Percentiles rank a stretch among this genome's conserved stretches.
These are phyloP conservation scores for Rhynchonycteris naso DNA, from an alignment of 2,797 vertebrate genomes.

Conservation along the genomic window DNA sequence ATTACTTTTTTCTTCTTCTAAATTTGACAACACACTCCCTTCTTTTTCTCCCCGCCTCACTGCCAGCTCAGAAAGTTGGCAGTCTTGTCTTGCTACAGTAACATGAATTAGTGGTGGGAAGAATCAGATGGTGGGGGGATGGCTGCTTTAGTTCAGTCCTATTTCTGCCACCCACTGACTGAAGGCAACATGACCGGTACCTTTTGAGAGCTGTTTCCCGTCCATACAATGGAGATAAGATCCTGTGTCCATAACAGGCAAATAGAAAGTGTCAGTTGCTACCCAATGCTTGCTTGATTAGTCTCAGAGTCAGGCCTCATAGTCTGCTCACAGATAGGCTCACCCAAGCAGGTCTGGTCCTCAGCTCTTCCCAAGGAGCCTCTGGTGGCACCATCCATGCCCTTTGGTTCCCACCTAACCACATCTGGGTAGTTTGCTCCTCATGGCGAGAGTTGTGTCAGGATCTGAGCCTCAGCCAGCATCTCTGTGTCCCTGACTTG, in stretches of 20 bases:
- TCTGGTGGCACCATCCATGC: neutral
- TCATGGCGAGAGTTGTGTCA: neutral
- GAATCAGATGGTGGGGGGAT: neutral
- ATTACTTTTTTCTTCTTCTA: neutral
- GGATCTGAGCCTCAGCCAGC: neutral
- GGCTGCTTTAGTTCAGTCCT: neutral
- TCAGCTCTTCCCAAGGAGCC: neutral
- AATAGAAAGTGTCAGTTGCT: neutral
- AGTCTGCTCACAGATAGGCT: neutral
- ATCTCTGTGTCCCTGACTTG: neutral
- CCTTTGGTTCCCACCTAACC: neutral
- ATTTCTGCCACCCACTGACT: neutral
- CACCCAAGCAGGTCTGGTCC: neutral
- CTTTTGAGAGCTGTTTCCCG: neutral
- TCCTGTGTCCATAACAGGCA: neutral
- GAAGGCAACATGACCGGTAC: neutral
- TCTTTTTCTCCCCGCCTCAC: neutral
- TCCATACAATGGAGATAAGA: neutral
- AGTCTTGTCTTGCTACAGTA: neutral
- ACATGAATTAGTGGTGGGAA: neutral
- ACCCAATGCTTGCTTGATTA: too few species aligned
- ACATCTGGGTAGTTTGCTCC: neutral
- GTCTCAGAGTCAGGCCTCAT: neutral
- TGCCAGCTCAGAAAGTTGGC: neutral
- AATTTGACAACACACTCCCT: neutral